Evolutionary conservation across 2,113 vertebrate genomes (phyloP), one percentile per base, ranked within the genome.

Genomic region (Euleptes europaea): DNA sequence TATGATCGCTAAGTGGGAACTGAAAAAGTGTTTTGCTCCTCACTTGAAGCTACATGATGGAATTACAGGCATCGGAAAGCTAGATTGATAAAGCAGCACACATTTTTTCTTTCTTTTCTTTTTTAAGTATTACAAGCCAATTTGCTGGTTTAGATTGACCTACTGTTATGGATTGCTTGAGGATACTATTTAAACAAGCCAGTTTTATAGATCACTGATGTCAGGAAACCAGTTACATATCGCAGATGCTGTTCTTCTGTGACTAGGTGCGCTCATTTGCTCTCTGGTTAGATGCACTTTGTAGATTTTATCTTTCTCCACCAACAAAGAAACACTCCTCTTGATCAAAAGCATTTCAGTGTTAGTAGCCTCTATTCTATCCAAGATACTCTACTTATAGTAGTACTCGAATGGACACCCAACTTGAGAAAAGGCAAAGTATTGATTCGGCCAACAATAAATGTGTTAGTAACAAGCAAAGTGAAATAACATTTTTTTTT

Each of bases 151-250:
- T 65, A 70, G n/a, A 31, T 72, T 35, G 65, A 78, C 31, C 63
- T 2, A 60, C n/a, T 21, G 9, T 71, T 70, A 35, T 5, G 26
- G 44, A 38, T 12, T 47, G 21, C 78, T 57, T 63, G 21, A 38
- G 77, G 84, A n/a, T 21, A 80, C 19, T 0, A 13, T 71, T 74
- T 81, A 88, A 63, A 86, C 89, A 92, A 90, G 44, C 26, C 13
- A 33, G 38, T 88, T 10, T 21, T 10, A 14, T 83, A 38, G 57
- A 23, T 72, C 83, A 74, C 33, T 70, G 82, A 42, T 83, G 82
- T 69, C 75, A 83, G 21, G n/a, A 86, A 87, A 10, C 65, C 42
- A 71, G 60, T 70, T 91, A 83, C 17, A 5, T 73, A 72, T 65
- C 51, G 60, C 12, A 82, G 13, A 12, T 57, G 89, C 51, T 1